A percentile compares a stretch with the other conserved stretches of the same genome.
These are phyloP conservation scores for Theocolax elegans DNA, from an alignment of 1,140 invertebrate genomes.

Conservation along the genomic window DNA sequence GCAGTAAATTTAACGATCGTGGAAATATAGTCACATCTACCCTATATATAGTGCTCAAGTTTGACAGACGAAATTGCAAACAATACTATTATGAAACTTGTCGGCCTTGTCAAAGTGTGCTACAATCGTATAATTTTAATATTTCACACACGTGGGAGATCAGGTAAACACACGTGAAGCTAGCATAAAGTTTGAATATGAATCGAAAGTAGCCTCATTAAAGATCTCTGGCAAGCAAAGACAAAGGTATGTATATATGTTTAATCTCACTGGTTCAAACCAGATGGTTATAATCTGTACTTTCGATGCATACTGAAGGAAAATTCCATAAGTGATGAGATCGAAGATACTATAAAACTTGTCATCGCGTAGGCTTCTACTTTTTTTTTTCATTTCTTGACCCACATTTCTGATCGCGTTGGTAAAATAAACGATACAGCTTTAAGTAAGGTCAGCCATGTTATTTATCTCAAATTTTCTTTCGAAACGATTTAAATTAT, in stretches of 20 bases:
- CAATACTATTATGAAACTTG: not conserved
- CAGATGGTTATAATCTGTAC: conserved; percentile 43
- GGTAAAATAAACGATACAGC: no score
- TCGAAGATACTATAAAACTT: conserved; percentile 10
- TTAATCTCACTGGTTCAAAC: conserved; percentile 32
- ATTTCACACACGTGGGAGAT: not conserved
- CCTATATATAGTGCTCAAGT: no score
- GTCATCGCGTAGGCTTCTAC: not conserved
- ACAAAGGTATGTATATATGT: not conserved
- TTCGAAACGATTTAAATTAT: not conserved
- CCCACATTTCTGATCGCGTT: no score
- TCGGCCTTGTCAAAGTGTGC: not conserved
- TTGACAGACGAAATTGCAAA: no score
- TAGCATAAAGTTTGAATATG: not conserved
- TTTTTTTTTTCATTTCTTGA: conserved; percentile 11
- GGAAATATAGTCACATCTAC: no score
- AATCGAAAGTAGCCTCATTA: not conserved
- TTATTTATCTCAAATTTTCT: not conserved
- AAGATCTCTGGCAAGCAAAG: not conserved
- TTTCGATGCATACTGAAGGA: no score
- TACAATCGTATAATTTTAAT: not conserved
- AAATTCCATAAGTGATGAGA: no score
- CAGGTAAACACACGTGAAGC: not conserved
- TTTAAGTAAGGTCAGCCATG: no score
- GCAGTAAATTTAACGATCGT: no score